Evolutionary conservation across 1,140 invertebrate genomes (phyloP), one percentile per base, ranked within the genome.

Genomic region (Charaxes varanes): DNA sequence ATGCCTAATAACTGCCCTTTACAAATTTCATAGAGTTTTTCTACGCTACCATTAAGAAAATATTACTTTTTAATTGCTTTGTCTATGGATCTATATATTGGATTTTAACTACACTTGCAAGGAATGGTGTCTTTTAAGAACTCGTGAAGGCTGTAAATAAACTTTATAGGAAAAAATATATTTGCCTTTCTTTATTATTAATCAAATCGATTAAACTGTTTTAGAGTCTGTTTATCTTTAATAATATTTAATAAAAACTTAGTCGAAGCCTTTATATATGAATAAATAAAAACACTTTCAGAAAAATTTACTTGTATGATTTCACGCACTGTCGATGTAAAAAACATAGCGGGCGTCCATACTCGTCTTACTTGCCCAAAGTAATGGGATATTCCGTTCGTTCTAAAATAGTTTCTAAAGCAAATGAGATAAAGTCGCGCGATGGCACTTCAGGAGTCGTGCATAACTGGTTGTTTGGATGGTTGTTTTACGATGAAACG

Each of bases 401-500:
- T 21, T 17, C 17, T 13, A 40, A 56, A 53, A 53, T 32, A 19
- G 33, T 27, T n/a, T 41, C 42, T 36, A 41, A 24, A 34, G 27
- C 30, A 21, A 11, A 21, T 21, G 31, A 13, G 26, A 44, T 56
- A 53, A 16, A 37, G 41, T 28, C 26, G 21, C 14, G 26, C 21
- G 7, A 18, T 23, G 27, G 43, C 46, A 41, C 41, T 28, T 33
- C 27, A 24, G 18, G 41, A 26, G 53, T 34, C 37, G 33, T 34
- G 40, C 37, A 44, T 44, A 43, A 43, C 37, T 58, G 58, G 61
- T 40, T 37, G 47, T 36, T 46, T 51, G 36, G 59, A 45, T 41
- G 47, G 45, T 55, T 51, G 36, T 53, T 53, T 60, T 44, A 55
- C 53, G 54, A 53, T 44, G 57, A 64, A 67, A 67, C 41, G 53